Percentiles rank a stretch among this genome's conserved stretches.
Conservation (phyloP, 1,140 invertebrate species). For the Scaptomyza montana region DNA sequence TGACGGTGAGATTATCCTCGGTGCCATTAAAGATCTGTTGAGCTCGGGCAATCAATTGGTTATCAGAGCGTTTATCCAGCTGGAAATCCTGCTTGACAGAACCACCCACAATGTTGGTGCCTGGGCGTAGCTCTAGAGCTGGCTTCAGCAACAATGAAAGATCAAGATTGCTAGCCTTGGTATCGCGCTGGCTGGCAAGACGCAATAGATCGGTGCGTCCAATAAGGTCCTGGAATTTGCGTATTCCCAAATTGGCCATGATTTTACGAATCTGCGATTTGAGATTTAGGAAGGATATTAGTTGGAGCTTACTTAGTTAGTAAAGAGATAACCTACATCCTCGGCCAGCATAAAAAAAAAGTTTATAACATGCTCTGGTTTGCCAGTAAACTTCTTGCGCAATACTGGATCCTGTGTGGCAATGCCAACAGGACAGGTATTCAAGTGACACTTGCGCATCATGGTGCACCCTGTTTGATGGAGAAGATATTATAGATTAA, state of each 20-base stretch:
- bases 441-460: slow-evolving; percentile 99
- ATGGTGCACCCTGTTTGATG: slow-evolving; percentile 93
- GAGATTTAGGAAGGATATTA: neutral
- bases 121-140: slow-evolving; percentile 94
- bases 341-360: slow-evolving; percentile 99
- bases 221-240: slow-evolving; percentile 95
- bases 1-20: slow-evolving; percentile 88
- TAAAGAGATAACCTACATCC: slow-evolving; percentile 88
- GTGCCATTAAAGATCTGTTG: slow-evolving; percentile 90
- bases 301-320: neutral
- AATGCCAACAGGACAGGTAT: slow-evolving; percentile 99
- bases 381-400: slow-evolving; percentile 98
- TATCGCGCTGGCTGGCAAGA: slow-evolving; percentile 85
- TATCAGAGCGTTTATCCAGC: slow-evolving; percentile 94
- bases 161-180: slow-evolving; percentile 95
- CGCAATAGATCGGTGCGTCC: slow-evolving; percentile 96
- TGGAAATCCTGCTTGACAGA: slow-evolving; percentile 95
- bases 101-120: slow-evolving; percentile 95
- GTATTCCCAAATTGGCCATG: slow-evolving; percentile 96
- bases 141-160: slow-evolving; percentile 94
- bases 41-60: slow-evolving; percentile 91
- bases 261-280: slow-evolving; percentile 88
- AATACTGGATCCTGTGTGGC: slow-evolving; percentile 98
- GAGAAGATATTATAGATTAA: neutral
- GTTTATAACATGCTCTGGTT: slow-evolving; percentile 98